A percentile compares a stretch with the other conserved stretches of the same genome.
These are phyloP conservation scores for Telmatochromis brichardi DNA, from an alignment of 2,113 vertebrate species.

Conservation along the genomic window DNA sequence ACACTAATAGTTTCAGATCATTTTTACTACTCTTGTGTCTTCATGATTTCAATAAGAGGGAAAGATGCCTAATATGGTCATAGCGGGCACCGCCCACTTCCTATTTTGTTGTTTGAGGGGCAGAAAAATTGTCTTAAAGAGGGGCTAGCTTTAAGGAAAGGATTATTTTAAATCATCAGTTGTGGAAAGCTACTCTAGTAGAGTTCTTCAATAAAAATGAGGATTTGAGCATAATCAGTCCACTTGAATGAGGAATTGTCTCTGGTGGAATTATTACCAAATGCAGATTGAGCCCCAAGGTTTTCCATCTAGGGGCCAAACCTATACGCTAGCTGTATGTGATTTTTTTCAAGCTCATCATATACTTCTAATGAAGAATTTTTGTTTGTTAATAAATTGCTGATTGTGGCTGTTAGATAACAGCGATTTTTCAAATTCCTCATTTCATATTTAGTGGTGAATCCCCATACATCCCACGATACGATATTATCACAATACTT, in stretches of 20 bases:
- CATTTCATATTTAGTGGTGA: background rate
- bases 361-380: background rate
- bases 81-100: background rate
- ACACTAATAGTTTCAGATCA: background rate
- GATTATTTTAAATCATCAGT: background rate
- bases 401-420: background rate
- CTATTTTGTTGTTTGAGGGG: background rate
- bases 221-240: background rate
- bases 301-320: background rate
- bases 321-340: rapidly evolving
- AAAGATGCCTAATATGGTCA: background rate
- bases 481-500: too few species aligned
- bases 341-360: background rate
- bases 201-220: background rate
- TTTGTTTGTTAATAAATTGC: background rate
- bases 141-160: background rate
- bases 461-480: too few species aligned
- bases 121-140: background rate
- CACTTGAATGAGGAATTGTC: background rate
- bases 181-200: background rate
- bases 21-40: background rate
- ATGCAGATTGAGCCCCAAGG: background rate
- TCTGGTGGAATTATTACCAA: background rate
- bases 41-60: background rate
- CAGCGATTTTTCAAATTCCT: background rate